Percentiles rank a stretch among this genome's conserved stretches.
These are phyloP conservation scores for Anadara kagoshimensis DNA, from an alignment of 1,140 invertebrate genomes.

Conservation along the genomic window DNA sequence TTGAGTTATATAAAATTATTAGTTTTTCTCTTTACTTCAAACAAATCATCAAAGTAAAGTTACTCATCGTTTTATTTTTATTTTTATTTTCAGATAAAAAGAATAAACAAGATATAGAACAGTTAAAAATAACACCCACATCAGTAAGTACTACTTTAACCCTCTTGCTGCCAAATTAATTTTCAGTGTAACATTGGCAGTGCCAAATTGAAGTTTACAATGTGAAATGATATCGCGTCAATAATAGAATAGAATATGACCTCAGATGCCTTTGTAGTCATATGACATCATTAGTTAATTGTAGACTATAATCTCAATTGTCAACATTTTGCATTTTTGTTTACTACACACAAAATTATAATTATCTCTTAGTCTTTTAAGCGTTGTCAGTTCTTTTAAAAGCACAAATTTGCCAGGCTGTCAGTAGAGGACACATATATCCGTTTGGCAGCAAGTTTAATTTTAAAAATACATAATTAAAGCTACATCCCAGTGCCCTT, in stretches of 20 bases:
- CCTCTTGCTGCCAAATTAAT: no score
- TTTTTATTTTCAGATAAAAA: constrained; percentile 46
- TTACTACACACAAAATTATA: neutral
- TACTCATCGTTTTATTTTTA: neutral
- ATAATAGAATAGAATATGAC: neutral
- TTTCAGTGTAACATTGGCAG: no score
- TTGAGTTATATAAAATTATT: neutral
- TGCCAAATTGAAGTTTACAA: no score
- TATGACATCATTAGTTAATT: no score
- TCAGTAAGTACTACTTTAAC: constrained; percentile 39
- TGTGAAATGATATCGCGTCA: neutral
- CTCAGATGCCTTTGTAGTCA: no score
- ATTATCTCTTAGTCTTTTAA: neutral
- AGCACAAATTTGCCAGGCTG: neutral
- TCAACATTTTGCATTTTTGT: no score
- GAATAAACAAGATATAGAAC: constrained; percentile 52
- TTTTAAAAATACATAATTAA: neutral
- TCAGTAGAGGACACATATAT: neutral
- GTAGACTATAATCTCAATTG: no score
- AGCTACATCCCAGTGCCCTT: no score
- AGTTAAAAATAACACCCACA: constrained; percentile 45
- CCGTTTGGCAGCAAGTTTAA: neutral
- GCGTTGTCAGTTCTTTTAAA: neutral
- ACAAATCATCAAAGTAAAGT: neutral
- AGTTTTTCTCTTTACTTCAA: neutral